These are phyloP conservation scores for Mimumesa dahlbomi DNA, from an alignment of 2,888 invertebrate species.

Conservation along the genomic window DNA sequence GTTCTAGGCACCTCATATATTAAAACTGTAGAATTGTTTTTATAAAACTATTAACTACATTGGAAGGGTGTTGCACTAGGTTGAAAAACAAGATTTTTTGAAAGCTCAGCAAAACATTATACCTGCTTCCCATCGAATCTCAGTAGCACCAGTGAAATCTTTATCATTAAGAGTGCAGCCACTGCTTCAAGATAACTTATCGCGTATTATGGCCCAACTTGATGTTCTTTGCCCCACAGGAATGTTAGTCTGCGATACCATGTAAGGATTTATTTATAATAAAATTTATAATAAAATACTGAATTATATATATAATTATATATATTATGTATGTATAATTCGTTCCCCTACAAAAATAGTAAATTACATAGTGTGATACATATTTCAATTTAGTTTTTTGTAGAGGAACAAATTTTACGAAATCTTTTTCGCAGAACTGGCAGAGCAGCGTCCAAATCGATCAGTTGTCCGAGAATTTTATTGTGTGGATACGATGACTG, in stretches of 20 bases:
- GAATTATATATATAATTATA: no score
- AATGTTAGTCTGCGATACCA: constrained; percentile 73
- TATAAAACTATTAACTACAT: no score
- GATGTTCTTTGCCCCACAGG: constrained; percentile 82
- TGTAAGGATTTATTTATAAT: constrained; percentile 37
- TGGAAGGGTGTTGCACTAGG: constrained; percentile 68
- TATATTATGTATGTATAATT: no score
- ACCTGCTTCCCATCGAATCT: constrained; percentile 85
- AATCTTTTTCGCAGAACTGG: constrained; percentile 57
- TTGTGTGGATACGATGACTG: constrained; percentile 82
- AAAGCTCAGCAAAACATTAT: constrained; percentile 84
- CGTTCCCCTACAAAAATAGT: no score
- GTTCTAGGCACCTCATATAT: no score
- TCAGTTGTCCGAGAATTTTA: constrained; percentile 80
- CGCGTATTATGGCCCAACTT: constrained; percentile 79
- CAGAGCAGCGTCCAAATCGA: constrained; percentile 66
- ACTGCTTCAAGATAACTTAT: constrained; percentile 82
- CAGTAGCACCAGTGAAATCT: constrained; percentile 82
- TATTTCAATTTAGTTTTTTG: no score
- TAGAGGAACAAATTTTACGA: no score
- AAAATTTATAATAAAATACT: no score
- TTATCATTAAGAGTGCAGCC: constrained; percentile 83
- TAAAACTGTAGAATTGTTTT: no score
- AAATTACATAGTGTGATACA: no score
- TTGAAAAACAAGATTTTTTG: constrained; percentile 82